Conservation (phyloP, 2,888 invertebrate species). For the Athalia cordata region DNA sequence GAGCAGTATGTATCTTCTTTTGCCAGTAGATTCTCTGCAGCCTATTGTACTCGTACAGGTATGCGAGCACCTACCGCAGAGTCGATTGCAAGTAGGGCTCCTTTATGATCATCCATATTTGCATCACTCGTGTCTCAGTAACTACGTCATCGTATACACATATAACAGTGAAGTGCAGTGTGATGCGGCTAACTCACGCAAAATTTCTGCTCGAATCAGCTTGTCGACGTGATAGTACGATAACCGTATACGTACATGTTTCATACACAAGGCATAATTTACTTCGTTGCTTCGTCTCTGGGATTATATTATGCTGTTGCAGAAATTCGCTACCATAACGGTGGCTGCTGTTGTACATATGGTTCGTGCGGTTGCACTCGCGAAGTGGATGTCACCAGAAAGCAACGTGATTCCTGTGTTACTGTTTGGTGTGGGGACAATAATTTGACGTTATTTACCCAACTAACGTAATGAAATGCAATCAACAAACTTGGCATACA, state of each 20-base stretch:
- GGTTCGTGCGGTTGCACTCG: too few species aligned
- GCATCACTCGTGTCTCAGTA: neutral
- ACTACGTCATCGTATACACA: neutral
- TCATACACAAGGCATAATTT: slow-evolving; percentile 28
- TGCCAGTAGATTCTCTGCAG: neutral
- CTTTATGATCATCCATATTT: neutral
- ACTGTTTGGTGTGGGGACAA: slow-evolving; percentile 14
- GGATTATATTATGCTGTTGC: neutral
- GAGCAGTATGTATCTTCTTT: slow-evolving; percentile 21
- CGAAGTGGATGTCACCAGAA: slow-evolving; percentile 15
- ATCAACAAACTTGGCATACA: neutral
- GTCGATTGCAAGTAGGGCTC: neutral
- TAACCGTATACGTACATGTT: slow-evolving; percentile 24
- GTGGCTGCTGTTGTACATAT: too few species aligned
- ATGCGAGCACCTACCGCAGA: neutral
- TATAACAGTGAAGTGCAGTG: neutral
- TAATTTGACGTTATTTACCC: slow-evolving; percentile 25
- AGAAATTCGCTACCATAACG: neutral
- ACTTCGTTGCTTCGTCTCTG: neutral
- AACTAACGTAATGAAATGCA: slow-evolving; percentile 7
- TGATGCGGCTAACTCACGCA: neutral
- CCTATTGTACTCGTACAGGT: neutral
- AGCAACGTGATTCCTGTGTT: slow-evolving; percentile 23
- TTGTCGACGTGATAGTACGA: slow-evolving; percentile 26
- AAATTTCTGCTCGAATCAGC: slow-evolving; percentile 29